Evolutionary conservation across 2,888 invertebrate species (phyloP), one percentile per base, ranked within the genome.

Genomic region (Agonopterix subpropinquella): DNA sequence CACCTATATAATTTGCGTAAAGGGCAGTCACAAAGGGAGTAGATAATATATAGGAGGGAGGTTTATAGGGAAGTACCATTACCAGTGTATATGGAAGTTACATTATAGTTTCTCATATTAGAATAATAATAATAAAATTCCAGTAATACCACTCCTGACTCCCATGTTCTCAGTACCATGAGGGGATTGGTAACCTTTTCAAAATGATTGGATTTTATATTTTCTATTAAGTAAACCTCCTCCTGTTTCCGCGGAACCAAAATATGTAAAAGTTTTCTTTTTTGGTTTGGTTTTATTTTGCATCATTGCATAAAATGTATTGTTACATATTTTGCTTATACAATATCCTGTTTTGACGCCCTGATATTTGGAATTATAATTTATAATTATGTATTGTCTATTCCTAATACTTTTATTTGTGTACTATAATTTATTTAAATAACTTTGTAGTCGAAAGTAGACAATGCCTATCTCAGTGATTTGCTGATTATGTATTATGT

Each of bases 191-290:
- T 67, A 62, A 62, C 62, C 35, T 49, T 54, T 49, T 65, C 51
- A 46, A 51, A 56, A 53, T 52, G 63, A 64, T 64, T 68, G 54
- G 52, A 65, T 65, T 67, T 64, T 70, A 68, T 68, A 67, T 62
- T 73, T 71, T 69, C 57, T 64, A 67, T 67, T 61, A 75, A 72
- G 73, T 73, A 71, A 70, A 84, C 87, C 87, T 87, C 87, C 87
- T 82, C 87, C 87, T 87, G 87, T 87, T 86, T 80, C 78, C 82
- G 74, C 77, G 74, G 65, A 66, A 74, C 67, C 68, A 68, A 70
- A 70, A 61, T 59, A 56, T 55, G 56, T 54, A 55, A 39, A 37
- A 39, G n/a, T 42, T 42, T 11, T 42, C 11, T 42, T 42, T 42
- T 42, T 11, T 42, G 11, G 55, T 70, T 73, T 65, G 49, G 58